Conservation (phyloP, 2,888 invertebrate genomes). For the Miltochrista miniata region DNA sequence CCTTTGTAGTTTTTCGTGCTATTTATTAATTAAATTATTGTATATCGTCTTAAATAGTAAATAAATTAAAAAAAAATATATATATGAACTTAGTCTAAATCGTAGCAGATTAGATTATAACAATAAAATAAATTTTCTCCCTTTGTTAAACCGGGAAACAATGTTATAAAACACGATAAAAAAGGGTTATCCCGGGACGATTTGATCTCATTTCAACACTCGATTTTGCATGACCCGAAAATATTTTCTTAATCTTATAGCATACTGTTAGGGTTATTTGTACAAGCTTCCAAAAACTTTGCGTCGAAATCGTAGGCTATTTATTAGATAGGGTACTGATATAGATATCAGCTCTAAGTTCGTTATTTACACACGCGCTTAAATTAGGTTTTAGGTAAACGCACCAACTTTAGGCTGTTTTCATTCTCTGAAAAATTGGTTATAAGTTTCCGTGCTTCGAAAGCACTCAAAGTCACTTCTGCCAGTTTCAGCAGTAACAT, state of each 20-base stretch:
- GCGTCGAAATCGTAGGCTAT: not conserved
- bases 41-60: too few relatives aligned
- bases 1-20: too few relatives aligned
- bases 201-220: constrained; percentile 8
- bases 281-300: constrained; percentile 1
- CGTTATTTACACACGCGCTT: not conserved
- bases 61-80: too few relatives aligned
- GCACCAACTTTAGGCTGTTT: too few relatives aligned
- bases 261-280: constrained; percentile 18
- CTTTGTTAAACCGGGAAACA: constrained; percentile 2
- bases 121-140: constrained; percentile 5
- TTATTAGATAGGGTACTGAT: not conserved
- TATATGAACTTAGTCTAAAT: too few relatives aligned
- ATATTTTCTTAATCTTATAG: constrained; percentile 25
- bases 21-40: too few relatives aligned
- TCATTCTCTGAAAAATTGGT: too few relatives aligned
- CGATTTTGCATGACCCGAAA: constrained; percentile 14
- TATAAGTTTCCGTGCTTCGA: too few relatives aligned
- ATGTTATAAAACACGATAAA: constrained; percentile 5
- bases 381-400: not conserved
- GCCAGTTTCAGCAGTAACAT: too few relatives aligned
- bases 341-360: not conserved
- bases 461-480: too few relatives aligned
- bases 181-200: constrained; percentile 1
- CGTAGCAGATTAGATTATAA: constrained; percentile 1